phyloP scores from a whole-genome alignment of 2,113 vertebrate genomes.

The human (Homo sapiens) region DNA sequence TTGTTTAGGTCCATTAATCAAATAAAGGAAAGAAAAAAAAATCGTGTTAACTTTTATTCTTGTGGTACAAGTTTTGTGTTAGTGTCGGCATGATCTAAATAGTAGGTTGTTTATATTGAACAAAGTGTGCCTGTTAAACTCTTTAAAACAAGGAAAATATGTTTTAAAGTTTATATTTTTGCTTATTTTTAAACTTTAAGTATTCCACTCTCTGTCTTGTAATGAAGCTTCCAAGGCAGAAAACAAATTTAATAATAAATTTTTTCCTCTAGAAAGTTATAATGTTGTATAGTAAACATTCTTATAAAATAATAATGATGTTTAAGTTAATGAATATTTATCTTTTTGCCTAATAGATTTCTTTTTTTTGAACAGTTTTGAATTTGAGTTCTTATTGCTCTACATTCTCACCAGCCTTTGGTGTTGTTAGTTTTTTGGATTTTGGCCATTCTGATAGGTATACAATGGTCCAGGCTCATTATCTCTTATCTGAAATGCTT shows the following conservation, averaged over 20 bases:
- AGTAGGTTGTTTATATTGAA: conserved; percentile 48
- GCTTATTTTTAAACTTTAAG: not conserved
- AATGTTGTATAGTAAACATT: conserved; percentile 4
- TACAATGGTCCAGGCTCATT: not conserved
- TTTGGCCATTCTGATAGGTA: not conserved
- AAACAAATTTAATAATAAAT: not conserved
- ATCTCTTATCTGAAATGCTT: not conserved
- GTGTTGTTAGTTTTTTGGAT: not conserved
- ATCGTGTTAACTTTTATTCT: conserved; percentile 45
- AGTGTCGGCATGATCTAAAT: conserved; percentile 72
- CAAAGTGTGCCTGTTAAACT: conserved; percentile 68
- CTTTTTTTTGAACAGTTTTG: not conserved
- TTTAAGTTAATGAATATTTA: conserved; percentile 47
- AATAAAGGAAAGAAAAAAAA: not conserved
- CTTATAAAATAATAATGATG: not conserved
- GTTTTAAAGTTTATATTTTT: not conserved
- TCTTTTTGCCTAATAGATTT: not conserved
- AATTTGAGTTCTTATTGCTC: not conserved
- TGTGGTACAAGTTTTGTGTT: conserved; percentile 23
- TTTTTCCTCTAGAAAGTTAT: conserved; percentile 26
- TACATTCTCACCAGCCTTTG: not conserved
- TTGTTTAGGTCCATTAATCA: not conserved
- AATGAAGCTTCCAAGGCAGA: not conserved
- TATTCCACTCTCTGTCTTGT: conserved; percentile 24
- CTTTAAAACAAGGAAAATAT: conserved; percentile 38